A percentile compares a stretch with the other conserved stretches of the same genome.
phyloP scores from a whole-genome alignment of 2,113 vertebrate genomes.

The Choloepus hoffmanni region DNA sequence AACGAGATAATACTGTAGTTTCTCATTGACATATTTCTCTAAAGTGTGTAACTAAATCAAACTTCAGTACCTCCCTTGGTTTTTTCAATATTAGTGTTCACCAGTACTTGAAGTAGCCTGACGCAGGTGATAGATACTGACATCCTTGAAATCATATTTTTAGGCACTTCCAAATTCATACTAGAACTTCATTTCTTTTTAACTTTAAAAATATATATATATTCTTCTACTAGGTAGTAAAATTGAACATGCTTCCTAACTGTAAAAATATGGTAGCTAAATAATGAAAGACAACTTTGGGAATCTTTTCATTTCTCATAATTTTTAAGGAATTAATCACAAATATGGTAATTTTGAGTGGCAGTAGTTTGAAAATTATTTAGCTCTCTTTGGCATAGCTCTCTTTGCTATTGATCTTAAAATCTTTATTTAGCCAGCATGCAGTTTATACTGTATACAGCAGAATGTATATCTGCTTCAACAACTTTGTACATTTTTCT shows the following conservation, averaged over 20 bases:
- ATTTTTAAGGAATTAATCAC: conserved; percentile 30
- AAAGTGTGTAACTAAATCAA: not conserved
- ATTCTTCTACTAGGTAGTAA: not conserved
- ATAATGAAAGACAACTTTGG: conserved; percentile 44
- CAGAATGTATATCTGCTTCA: not conserved
- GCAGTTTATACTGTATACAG: not conserved
- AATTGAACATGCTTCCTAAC: conserved; percentile 32
- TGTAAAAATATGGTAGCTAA: conserved; percentile 43
- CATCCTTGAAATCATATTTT: conserved; percentile 25
- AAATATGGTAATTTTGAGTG: conserved; percentile 35
- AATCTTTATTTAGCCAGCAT: conserved; percentile 41
- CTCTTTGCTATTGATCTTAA: conserved; percentile 41
- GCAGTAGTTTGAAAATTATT: conserved; percentile 36
- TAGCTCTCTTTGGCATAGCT: not conserved
- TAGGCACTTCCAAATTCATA: not conserved
- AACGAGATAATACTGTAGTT: not conserved
- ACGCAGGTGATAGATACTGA: not conserved
- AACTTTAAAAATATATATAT: not conserved
- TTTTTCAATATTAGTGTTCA: not conserved
- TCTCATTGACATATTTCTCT: conserved; percentile 2
- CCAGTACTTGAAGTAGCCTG: conserved; percentile 9
- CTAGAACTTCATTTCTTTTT: conserved; percentile 51
- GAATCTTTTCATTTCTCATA: conserved; percentile 44
- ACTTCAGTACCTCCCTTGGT: not conserved
- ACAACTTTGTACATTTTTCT: conserved; percentile 20